These are phyloP conservation scores for Ichneumoninae sp. DNA, from an alignment of 2,888 invertebrate species.

Conservation along the genomic window DNA sequence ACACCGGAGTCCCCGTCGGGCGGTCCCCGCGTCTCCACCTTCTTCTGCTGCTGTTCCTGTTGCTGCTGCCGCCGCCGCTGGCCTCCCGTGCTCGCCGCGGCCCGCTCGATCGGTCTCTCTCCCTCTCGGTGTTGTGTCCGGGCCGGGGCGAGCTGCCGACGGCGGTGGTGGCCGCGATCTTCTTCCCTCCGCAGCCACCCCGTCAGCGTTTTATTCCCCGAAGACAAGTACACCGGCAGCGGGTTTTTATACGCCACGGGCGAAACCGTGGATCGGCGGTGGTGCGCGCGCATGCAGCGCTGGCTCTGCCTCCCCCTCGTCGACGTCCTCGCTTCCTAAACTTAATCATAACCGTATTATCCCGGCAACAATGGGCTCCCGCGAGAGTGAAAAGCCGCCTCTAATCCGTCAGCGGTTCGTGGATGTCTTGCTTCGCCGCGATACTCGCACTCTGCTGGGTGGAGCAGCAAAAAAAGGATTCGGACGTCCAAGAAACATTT, in stretches of 20 bases:
- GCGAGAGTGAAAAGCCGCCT: constrained; percentile 80
- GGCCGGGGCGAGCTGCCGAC: constrained; percentile 9
- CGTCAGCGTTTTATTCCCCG: background rate
- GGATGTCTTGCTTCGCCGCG: constrained; percentile 73
- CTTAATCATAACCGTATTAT: constrained; percentile 84
- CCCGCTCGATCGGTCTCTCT: constrained; percentile 40
- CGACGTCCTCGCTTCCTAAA: constrained; percentile 72
- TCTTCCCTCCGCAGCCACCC: constrained; percentile 4
- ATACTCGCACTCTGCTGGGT: constrained; percentile 2
- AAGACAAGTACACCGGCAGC: constrained; percentile 5
- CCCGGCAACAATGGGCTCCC: constrained; percentile 69
- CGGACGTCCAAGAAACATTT: too few species aligned
- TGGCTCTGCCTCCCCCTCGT: constrained; percentile 71
- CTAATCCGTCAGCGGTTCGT: constrained; percentile 79
- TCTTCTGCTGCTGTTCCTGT: constrained; percentile 56
- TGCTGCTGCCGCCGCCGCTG: constrained; percentile 57
- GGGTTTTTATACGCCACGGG: background rate
- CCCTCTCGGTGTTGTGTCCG: constrained; percentile 11
- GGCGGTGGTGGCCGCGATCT: constrained; percentile 38
- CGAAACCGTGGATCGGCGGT: constrained; percentile 9
- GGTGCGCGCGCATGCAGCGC: constrained; percentile 70
- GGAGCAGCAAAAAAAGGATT: constrained; percentile 5
- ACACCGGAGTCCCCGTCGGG: constrained; percentile 78
- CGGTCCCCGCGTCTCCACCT: constrained; percentile 72
- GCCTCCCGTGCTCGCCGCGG: constrained; percentile 48